Evolutionary conservation across 2,113 vertebrate genomes (phyloP).

Genomic region (Melanocharis versteri): DNA sequence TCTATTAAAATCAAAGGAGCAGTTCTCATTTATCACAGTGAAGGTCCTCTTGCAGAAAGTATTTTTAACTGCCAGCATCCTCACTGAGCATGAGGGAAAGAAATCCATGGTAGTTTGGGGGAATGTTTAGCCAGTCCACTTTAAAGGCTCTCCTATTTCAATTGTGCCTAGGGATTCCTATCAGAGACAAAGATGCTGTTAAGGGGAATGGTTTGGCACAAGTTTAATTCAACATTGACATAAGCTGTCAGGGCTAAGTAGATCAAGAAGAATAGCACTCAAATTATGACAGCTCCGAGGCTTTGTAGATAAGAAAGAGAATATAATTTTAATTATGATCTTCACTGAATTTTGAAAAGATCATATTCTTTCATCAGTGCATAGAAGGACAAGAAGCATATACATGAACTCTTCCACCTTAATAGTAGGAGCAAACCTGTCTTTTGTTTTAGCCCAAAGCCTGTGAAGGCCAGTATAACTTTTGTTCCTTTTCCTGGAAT

Average conservation of each 20-base stretch:
- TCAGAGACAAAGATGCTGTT: neutral
- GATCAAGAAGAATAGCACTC: neutral
- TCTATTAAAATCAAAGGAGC: neutral
- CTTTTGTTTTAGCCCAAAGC: neutral
- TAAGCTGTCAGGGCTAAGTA: neutral
- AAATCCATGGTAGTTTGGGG: neutral
- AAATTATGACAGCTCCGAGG: neutral
- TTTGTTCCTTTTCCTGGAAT: neutral
- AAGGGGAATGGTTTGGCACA: neutral
- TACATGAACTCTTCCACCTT: neutral
- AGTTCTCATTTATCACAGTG: neutral
- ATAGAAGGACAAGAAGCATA: neutral
- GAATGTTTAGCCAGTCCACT: neutral
- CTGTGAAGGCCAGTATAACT: neutral
- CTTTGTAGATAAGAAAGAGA: neutral
- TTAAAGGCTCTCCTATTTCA: neutral
- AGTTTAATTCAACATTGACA: neutral
- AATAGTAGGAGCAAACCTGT: neutral
- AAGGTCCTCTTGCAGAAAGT: neutral
- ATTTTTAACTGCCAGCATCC: neutral
- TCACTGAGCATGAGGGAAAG: neutral
- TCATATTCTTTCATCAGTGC: neutral
- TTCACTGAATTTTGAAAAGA: slow-evolving; percentile 10
- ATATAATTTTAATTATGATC: slow-evolving; percentile 14
- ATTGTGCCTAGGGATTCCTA: neutral